Evolutionary conservation across 2,888 invertebrate species (phyloP).

Genomic region (Poecilobothrus nobilitatus): DNA sequence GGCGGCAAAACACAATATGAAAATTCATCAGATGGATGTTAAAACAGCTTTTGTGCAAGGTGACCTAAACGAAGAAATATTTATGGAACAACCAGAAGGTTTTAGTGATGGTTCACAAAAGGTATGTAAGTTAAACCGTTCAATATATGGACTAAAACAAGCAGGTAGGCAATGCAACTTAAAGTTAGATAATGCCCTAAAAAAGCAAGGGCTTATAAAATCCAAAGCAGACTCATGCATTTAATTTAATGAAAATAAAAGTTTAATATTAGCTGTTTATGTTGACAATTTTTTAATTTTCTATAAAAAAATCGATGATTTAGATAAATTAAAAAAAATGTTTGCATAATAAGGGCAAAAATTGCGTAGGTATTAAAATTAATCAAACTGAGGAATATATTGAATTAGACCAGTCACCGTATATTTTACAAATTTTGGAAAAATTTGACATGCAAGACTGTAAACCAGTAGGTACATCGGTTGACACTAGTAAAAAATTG

Average conservation of each 20-base stretch:
- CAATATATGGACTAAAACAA: constrained; percentile 18
- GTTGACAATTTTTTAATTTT: constrained; percentile 21
- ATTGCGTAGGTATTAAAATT: constrained; percentile 19
- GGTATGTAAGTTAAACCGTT: too few species aligned
- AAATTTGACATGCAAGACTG: constrained; percentile 23
- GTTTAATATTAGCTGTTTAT: constrained; percentile 19
- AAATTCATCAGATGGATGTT: constrained; percentile 25
- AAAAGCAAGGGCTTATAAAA: constrained; percentile 18
- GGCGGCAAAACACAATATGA: constrained; percentile 20
- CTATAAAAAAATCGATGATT: constrained; percentile 13
- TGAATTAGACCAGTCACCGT: constrained; percentile 19
- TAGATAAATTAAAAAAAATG: constrained; percentile 21
- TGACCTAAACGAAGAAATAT: constrained; percentile 21
- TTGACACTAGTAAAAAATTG: constrained; percentile 16
- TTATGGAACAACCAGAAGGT: constrained; percentile 23
- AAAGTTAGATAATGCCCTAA: constrained; percentile 12
- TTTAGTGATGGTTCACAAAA: constrained; percentile 15
- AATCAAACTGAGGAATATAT: constrained; percentile 16
- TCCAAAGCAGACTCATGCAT: constrained; percentile 22
- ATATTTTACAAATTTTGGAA: constrained; percentile 21
- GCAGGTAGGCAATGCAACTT: constrained; percentile 7
- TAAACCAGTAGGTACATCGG: constrained; percentile 21
- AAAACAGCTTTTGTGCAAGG: constrained; percentile 24
- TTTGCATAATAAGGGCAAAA: constrained; percentile 11
- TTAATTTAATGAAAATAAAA: constrained; percentile 13